A percentile compares a stretch with the other conserved stretches of the same genome.
Conservation (phyloP, 2,888 invertebrate genomes). For the Andrena trimmerana region DNA sequence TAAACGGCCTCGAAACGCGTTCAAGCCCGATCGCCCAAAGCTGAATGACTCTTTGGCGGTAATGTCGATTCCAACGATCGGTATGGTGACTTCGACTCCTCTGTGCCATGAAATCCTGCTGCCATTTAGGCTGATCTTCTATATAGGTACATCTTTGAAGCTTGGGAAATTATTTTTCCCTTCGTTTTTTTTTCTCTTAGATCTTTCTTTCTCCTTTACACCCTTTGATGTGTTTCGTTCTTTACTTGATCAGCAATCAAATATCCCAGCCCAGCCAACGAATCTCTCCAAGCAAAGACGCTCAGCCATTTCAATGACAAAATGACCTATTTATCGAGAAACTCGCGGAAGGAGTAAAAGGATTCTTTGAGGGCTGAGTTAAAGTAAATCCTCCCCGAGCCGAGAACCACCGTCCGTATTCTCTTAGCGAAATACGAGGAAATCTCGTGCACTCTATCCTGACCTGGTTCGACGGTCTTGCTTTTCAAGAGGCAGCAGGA, state of each 20-base stretch:
- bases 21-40: not conserved
- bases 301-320: slow-evolving; percentile 3
- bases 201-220: not conserved
- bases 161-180: not conserved
- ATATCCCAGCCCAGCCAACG: not conserved
- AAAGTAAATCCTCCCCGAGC: slow-evolving; percentile 17
- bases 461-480: slow-evolving; percentile 6
- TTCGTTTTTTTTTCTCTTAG: not conserved
- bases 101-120: not conserved
- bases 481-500: slow-evolving; percentile 17
- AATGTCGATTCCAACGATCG: not conserved
- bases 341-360: slow-evolving; percentile 5
- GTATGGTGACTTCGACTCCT: not conserved
- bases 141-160: not conserved
- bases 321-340: slow-evolving; percentile 27
- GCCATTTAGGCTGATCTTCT: not conserved
- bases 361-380: slow-evolving; percentile 25
- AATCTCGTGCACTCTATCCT: slow-evolving; percentile 14
- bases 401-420: slow-evolving; percentile 24
- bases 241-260: not conserved
- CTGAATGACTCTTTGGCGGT: not conserved
- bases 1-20: slow-evolving; percentile 3
- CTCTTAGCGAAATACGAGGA: slow-evolving; percentile 41
- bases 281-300: not conserved
- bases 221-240: not conserved